These are phyloP conservation scores for Struthidea cinerea DNA, from an alignment of 2,113 vertebrate species.

Conservation along the genomic window DNA sequence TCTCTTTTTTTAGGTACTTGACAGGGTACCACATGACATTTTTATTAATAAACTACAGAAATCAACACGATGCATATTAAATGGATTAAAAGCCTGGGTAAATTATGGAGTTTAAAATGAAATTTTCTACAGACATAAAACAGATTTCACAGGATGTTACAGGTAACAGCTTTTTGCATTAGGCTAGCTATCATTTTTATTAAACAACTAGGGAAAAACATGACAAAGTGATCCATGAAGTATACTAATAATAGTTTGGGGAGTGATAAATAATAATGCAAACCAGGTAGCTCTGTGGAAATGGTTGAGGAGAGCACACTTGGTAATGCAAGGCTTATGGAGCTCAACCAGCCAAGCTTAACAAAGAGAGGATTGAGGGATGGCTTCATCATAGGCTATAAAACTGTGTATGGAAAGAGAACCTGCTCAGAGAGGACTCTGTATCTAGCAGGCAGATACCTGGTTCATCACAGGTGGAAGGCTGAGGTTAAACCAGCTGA, in stretches of 20 bases:
- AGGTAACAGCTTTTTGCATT: neutral
- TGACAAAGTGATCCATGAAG: neutral
- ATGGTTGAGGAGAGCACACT: fast-evolving
- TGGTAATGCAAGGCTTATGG: neutral
- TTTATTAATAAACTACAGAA: slow-evolving; percentile 18
- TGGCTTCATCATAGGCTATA: neutral
- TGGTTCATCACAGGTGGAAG: neutral
- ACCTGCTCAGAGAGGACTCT: neutral
- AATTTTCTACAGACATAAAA: neutral
- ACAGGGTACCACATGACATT: neutral
- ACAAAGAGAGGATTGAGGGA: neutral
- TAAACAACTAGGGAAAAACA: neutral
- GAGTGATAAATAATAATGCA: neutral
- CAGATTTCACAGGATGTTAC: neutral
- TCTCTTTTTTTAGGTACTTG: neutral
- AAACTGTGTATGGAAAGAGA: neutral
- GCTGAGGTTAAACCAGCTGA: neutral
- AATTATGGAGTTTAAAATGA: neutral
- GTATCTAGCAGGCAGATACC: neutral
- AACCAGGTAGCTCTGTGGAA: neutral
- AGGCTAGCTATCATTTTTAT: neutral
- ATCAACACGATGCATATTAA: neutral
- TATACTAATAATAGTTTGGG: neutral
- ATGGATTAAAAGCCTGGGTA: neutral
- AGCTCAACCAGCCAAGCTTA: neutral